These are phyloP conservation scores for Riparia riparia DNA, from an alignment of 2,113 vertebrate species.

Conservation along the genomic window DNA sequence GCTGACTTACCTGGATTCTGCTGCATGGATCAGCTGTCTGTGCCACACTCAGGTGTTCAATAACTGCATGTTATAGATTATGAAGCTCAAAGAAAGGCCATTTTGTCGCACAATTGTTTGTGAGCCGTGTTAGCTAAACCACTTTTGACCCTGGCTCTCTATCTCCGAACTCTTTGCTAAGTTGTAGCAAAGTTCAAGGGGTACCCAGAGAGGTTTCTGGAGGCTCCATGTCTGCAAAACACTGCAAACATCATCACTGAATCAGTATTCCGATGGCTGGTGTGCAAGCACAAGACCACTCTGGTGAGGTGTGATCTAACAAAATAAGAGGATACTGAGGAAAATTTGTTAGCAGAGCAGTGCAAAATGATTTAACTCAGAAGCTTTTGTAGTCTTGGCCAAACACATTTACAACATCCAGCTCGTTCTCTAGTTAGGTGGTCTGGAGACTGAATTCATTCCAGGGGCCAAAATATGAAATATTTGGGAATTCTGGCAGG, in stretches of 20 bases:
- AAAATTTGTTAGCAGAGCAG: not conserved
- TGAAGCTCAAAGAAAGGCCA: not conserved
- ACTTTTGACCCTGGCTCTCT: not conserved
- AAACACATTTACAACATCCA: constrained; percentile 2
- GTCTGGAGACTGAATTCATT: constrained; percentile 52
- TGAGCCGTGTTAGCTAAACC: not conserved
- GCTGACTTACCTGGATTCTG: not conserved
- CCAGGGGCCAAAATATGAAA: constrained; percentile 21
- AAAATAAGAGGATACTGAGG: not conserved
- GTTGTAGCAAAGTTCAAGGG: not conserved
- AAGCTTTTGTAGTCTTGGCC: constrained; percentile 34
- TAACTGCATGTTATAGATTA: not conserved
- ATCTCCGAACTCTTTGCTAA: not conserved
- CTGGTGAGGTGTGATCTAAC: constrained; percentile 10
- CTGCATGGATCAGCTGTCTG: not conserved
- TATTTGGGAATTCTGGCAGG: constrained; percentile 53
- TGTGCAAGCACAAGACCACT: not conserved
- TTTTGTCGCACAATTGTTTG: not conserved
- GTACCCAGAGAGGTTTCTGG: not conserved
- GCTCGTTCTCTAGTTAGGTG: constrained; percentile 40
- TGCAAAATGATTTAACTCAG: not conserved
- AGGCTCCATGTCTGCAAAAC: not conserved
- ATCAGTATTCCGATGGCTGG: not conserved
- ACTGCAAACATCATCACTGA: not conserved
- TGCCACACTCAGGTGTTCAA: not conserved